These are phyloP conservation scores for Cancer borealis DNA, from an alignment of 2,888 invertebrate species.

Conservation along the genomic window DNA sequence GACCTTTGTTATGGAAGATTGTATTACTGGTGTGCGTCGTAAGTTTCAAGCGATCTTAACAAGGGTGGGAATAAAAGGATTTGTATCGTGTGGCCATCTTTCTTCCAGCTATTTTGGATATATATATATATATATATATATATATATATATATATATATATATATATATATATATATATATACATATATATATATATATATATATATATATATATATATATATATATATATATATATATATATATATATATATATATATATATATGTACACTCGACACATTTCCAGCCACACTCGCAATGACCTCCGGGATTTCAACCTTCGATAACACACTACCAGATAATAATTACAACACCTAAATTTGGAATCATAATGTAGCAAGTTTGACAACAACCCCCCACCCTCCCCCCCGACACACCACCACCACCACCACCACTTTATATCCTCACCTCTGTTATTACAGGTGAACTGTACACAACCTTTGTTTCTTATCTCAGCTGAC, in stretches of 20 bases:
- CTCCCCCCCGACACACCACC: not conserved
- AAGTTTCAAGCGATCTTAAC: not conserved
- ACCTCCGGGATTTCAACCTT: not conserved
- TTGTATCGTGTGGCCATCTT: too few species aligned
- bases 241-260: too few species aligned
- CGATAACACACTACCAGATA: not conserved
- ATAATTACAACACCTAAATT: not conserved
- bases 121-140: not conserved
- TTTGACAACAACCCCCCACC: not conserved
- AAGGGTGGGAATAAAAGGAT: not conserved
- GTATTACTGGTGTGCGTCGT: not conserved
- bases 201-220: too few species aligned
- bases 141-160: not conserved
- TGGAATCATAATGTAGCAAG: not conserved
- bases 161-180: not conserved
- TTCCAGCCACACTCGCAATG: not conserved
- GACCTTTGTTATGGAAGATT: not conserved
- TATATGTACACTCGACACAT: not conserved
- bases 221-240: too few species aligned
- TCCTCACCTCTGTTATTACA: constrained; percentile 15
- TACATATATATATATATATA: too few species aligned
- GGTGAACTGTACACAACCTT: not conserved
- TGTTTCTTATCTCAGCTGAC: not conserved
- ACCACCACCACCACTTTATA: constrained; percentile 4
- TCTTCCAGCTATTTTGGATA: too few species aligned